Evolutionary conservation across 1,140 invertebrate species (phyloP).

Genomic region (Aphis craccivora): DNA sequence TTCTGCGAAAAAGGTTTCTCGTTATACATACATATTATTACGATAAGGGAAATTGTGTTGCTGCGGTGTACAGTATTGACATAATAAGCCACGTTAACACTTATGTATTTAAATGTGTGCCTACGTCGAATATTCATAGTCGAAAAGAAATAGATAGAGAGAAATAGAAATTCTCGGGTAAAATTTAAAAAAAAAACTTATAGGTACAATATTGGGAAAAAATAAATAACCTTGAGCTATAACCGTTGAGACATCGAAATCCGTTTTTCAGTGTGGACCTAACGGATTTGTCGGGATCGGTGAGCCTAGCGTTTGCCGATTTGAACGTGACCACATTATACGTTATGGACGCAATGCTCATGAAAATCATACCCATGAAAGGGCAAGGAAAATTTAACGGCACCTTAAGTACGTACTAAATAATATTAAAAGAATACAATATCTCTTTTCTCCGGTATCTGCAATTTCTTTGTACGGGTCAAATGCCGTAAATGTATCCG

Average conservation of each 20-base stretch:
- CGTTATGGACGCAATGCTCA: slow-evolving; percentile 22
- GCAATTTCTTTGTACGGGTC: neutral
- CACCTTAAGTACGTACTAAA: slow-evolving; percentile 8
- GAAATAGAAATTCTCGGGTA: neutral
- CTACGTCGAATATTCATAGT: neutral
- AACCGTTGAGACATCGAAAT: neutral
- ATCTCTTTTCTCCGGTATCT: neutral
- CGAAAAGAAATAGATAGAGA: neutral
- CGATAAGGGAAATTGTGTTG: neutral
- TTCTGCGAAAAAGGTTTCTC: neutral
- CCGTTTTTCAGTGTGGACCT: slow-evolving; percentile 38
- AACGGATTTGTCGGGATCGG: slow-evolving; percentile 28
- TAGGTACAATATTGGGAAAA: neutral
- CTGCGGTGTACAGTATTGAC: neutral
- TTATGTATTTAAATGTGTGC: neutral
- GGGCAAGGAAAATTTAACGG: slow-evolving; percentile 26
- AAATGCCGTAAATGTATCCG: too few relatives aligned
- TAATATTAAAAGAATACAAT: neutral
- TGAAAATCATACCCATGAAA: slow-evolving; percentile 23
- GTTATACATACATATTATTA: neutral
- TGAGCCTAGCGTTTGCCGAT: slow-evolving; percentile 9
- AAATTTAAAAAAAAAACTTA: neutral
- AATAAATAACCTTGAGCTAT: neutral
- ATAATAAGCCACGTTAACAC: neutral
- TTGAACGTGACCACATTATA: slow-evolving; percentile 51